A percentile compares a stretch with the other conserved stretches of the same genome.
Evolutionary conservation across 2,797 vertebrate genomes (phyloP).

Genomic region (Alectoris magna): DNA sequence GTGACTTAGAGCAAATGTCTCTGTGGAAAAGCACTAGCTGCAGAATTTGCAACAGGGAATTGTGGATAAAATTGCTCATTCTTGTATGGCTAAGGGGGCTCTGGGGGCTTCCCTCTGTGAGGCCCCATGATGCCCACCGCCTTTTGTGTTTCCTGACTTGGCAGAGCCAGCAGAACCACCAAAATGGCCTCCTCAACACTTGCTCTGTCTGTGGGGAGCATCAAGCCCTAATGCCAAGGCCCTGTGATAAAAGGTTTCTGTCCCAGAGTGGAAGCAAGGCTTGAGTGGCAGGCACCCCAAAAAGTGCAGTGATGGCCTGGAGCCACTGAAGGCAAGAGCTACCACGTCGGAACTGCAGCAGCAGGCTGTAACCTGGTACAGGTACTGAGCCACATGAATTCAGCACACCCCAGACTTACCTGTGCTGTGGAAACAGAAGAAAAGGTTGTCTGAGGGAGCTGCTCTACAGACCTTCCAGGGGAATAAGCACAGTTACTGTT

Average conservation of each 20-base stretch:
- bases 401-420: accelerated
- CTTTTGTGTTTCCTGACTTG: background rate
- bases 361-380: background rate
- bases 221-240: background rate
- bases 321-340: background rate
- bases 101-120: background rate
- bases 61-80: background rate
- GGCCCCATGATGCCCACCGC: background rate
- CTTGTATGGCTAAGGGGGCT: background rate
- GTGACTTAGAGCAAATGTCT: background rate
- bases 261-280: accelerated
- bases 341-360: accelerated
- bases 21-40: background rate
- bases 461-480: background rate
- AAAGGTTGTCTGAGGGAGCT: accelerated
- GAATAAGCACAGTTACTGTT: accelerated
- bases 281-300: accelerated
- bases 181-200: no score
- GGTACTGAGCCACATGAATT: no score
- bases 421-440: accelerated
- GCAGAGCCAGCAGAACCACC: background rate
- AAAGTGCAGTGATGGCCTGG: background rate
- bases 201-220: accelerated
- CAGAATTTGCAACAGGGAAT: background rate
- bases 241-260: accelerated